Percentiles rank a stretch among this genome's conserved stretches.
These are phyloP conservation scores for Cranoglanis bouderius DNA, from an alignment of 2,113 vertebrate genomes.

Conservation along the genomic window DNA sequence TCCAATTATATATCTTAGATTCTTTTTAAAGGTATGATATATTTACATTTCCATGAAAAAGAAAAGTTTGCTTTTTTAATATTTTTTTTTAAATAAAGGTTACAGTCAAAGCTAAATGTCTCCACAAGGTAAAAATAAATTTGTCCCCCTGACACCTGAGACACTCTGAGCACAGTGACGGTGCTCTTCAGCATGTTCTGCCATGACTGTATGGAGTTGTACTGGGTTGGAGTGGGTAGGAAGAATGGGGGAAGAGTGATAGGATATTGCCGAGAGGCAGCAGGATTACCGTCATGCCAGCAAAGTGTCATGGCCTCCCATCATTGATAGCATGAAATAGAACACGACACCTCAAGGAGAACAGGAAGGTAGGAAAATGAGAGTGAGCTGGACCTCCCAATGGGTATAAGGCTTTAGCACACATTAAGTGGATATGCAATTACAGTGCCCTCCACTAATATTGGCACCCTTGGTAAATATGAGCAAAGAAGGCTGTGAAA, in stretches of 20 bases:
- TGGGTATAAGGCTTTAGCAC: neutral
- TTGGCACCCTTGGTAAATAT: no score
- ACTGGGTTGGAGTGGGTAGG: slow-evolving; percentile 23
- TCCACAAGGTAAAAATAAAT: neutral
- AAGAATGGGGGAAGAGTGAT: slow-evolving; percentile 46
- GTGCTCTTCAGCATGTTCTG: slow-evolving; percentile 8
- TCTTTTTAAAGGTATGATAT: neutral
- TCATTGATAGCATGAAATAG: slow-evolving; percentile 56
- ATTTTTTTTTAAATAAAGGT: no score
- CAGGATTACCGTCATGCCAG: slow-evolving; percentile 34
- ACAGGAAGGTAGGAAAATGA: slow-evolving; percentile 38
- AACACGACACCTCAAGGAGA: slow-evolving; percentile 48
- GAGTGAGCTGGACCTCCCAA: neutral
- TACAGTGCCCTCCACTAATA: no score
- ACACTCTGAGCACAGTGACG: neutral
- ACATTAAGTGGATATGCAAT: neutral
- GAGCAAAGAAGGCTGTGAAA: no score
- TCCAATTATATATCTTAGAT: neutral
- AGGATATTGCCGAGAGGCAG: slow-evolving; percentile 43
- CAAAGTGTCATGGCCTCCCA: slow-evolving; percentile 43
- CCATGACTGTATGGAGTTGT: slow-evolving; percentile 18
- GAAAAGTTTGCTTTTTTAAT: no score
- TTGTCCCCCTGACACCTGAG: neutral
- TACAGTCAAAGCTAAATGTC: neutral
- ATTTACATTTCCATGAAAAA: neutral